These are phyloP conservation scores for Calliopum simillimum DNA, from an alignment of 2,888 invertebrate species.

Conservation along the genomic window DNA sequence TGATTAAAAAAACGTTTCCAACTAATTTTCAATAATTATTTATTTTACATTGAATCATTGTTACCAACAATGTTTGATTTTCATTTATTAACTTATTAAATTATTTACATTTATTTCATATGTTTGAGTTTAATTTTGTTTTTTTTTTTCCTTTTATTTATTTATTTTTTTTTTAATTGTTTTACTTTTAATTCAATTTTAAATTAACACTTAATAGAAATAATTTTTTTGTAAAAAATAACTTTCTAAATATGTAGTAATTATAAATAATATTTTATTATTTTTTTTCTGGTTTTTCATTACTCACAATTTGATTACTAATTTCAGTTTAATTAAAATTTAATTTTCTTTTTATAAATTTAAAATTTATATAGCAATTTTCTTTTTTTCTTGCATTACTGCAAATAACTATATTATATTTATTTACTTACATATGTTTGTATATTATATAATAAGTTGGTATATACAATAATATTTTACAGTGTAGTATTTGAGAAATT, in stretches of 20 bases:
- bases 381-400: background rate
- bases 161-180: background rate
- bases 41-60: conserved; percentile 32
- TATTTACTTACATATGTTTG: background rate
- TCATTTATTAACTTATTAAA: background rate
- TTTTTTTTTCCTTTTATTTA: background rate
- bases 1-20: background rate
- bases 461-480: too few relatives aligned
- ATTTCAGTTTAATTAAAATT: background rate
- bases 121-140: background rate
- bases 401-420: background rate
- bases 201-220: conserved; percentile 12
- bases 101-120: background rate
- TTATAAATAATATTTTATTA: background rate
- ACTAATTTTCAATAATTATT: conserved; percentile 24
- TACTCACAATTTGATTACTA: background rate
- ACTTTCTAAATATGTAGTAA: background rate
- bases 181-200: background rate
- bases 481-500: too few relatives aligned
- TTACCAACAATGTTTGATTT: background rate
- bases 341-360: too few relatives aligned
- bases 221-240: conserved; percentile 17
- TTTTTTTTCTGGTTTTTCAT: background rate
- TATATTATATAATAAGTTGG: too few relatives aligned
- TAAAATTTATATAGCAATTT: background rate